Base-by-base conservation (phyloP, 2,113 vertebrate genomes). In the Equus przewalskii region DNA sequence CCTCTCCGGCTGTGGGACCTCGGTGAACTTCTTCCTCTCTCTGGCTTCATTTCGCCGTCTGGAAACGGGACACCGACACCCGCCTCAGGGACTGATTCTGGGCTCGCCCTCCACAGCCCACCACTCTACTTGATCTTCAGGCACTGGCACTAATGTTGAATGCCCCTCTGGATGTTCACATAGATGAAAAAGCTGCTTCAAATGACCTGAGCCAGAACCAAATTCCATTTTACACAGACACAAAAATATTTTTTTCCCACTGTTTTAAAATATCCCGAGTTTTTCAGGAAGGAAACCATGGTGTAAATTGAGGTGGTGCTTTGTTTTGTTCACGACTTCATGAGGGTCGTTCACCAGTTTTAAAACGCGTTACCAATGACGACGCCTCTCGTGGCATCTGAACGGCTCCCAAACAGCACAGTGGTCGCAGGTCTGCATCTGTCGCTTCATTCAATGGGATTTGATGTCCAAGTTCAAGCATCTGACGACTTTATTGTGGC, bases 351-450 rank as follows among this genome's bases (percentile, higher is more conserved):
- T 19, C 26, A 30, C 36, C n/a, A 8, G 69, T 13, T n/a, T 8
- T 62, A 73, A 84, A 22, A 72, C 19, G 4, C 18, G 2, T 26
- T 9, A 16, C 56, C 21, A 4, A 28, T 0, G 3, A 30, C 75
- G 10, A 56, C 30, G 80, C 36, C 62, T 36, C 73, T n/a, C 3
- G 2, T 1, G 70, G 24, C 6, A 0, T 64, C 24, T 0, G 24
- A 41, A 15, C 8, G 2, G 5, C 24, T 56, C 69, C 75, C 10
- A 22, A 2, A 9, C 15, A 12, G 9, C 26, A 18, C 9, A 26
- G 36, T 14, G 8, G 26, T 33, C 33, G 2, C 18, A 0, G 0
- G 14, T 56, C 81, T 11, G 13, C 2, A 0, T 22, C 0, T 10
- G 36, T 2, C 28, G 46, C 65, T 72, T 65, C 33, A 0, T 54